Evolutionary conservation across 2,113 vertebrate species (phyloP).

Genomic region (Peromyscus californicus): DNA sequence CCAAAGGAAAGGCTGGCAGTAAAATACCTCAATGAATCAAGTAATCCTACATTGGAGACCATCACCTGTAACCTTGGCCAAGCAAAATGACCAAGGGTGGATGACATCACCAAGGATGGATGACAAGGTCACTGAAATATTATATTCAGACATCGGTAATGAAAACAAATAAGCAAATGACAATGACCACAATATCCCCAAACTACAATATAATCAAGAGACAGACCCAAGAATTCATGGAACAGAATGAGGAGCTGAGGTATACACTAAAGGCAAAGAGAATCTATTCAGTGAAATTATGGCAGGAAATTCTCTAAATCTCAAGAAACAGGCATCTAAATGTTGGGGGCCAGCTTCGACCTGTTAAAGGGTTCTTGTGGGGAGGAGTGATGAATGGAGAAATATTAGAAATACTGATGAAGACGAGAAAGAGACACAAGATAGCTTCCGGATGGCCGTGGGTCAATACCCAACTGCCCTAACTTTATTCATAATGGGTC

Average conservation of each 20-base stretch:
- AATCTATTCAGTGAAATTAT: not conserved
- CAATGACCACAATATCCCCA: not conserved
- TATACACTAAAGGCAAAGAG: not conserved
- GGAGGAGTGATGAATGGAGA: no score
- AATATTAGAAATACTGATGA: no score
- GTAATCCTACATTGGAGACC: not conserved
- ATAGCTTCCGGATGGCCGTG: no score
- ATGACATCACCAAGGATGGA: not conserved
- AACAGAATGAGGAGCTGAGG: not conserved
- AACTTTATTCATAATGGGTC: no score
- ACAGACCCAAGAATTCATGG: not conserved
- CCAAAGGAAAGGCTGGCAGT: not conserved
- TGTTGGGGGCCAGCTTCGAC: no score
- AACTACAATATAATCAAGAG: not conserved
- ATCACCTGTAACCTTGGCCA: not conserved
- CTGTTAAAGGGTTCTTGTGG: no score
- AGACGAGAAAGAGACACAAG: no score
- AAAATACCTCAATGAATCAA: not conserved
- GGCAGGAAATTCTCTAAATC: not conserved
- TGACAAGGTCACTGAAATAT: not conserved
- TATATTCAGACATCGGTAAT: not conserved
- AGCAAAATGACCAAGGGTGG: not conserved
- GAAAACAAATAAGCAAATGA: not conserved
- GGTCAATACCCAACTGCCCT: no score
- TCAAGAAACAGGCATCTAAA: not conserved